Evolutionary conservation across 2,888 invertebrate species (phyloP).

Genomic region (Mimas tiliae): DNA sequence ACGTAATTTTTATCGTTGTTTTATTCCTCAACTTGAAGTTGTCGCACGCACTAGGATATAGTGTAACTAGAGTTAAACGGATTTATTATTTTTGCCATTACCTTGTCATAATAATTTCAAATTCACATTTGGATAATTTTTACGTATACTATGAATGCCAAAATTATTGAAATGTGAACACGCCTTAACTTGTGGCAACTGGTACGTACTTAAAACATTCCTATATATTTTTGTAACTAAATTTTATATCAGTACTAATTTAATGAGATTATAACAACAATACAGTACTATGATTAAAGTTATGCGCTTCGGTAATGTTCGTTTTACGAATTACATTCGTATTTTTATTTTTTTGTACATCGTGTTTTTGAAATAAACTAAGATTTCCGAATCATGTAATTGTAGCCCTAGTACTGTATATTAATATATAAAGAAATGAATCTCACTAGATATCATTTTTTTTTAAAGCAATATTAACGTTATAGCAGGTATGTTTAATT

Average conservation of each 20-base stretch:
- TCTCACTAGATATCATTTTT: slow-evolving; percentile 20
- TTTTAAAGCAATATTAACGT: background rate
- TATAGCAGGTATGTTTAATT: background rate
- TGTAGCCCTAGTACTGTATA: background rate
- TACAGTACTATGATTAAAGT: background rate
- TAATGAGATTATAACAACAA: background rate
- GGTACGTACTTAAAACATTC: slow-evolving; percentile 24
- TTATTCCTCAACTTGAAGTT: background rate
- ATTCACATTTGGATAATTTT: slow-evolving; percentile 1
- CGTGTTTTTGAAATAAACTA: too few species aligned
- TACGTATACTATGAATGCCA: background rate
- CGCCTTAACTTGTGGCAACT: slow-evolving; percentile 13
- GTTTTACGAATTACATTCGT: too few species aligned
- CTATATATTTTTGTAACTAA: slow-evolving; percentile 22
- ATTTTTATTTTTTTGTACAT: too few species aligned
- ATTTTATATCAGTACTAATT: background rate
- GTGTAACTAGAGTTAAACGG: slow-evolving; percentile 7
- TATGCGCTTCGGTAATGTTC: too few species aligned
- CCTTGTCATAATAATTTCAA: slow-evolving; percentile 21
- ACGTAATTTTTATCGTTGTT: background rate
- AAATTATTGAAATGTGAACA: slow-evolving; percentile 7
- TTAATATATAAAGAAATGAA: background rate
- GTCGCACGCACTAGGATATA: background rate
- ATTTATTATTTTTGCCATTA: slow-evolving; percentile 20
- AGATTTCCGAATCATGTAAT: too few species aligned